Evolutionary conservation across 2,888 invertebrate genomes (phyloP).

Genomic region (Pandemis cinnamomeana): DNA sequence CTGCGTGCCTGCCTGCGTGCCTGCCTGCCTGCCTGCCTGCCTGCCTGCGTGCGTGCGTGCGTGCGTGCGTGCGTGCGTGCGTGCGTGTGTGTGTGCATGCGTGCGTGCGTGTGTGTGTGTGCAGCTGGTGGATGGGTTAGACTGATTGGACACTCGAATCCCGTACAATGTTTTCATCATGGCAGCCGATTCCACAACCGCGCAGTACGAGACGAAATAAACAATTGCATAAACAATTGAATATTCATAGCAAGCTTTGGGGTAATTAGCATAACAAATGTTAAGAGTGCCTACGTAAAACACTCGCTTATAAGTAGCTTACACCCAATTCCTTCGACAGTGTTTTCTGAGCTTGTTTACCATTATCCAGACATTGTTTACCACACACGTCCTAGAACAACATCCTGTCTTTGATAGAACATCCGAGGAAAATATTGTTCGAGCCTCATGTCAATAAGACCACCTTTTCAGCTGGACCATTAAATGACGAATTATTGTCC

Average conservation of each 20-base stretch:
- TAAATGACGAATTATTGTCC: neutral
- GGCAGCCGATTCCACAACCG: no score
- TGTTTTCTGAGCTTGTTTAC: conserved; percentile 18
- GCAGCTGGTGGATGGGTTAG: no score
- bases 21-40: no score
- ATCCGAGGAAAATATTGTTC: conserved; percentile 14
- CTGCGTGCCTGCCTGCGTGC: no score
- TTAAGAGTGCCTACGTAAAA: neutral
- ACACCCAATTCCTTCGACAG: neutral
- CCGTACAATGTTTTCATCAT: no score
- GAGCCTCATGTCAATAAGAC: neutral
- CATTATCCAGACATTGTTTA: conserved; percentile 42
- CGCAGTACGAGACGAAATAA: no score
- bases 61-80: no score
- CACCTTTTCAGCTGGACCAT: neutral
- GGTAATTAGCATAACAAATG: neutral
- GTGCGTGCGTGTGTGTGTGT: no score
- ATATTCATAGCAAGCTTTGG: neutral
- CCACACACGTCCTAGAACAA: conserved; percentile 51
- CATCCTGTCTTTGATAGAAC: conserved; percentile 45
- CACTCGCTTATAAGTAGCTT: neutral
- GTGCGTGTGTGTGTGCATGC: no score
- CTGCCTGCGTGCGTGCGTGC: no score
- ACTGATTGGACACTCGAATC: no score
- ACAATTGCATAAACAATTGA: neutral